A percentile compares a stretch with the other conserved stretches of the same genome.
phyloP scores from a whole-genome alignment of 2,113 vertebrate genomes.

The Ardeotis arabs region DNA sequence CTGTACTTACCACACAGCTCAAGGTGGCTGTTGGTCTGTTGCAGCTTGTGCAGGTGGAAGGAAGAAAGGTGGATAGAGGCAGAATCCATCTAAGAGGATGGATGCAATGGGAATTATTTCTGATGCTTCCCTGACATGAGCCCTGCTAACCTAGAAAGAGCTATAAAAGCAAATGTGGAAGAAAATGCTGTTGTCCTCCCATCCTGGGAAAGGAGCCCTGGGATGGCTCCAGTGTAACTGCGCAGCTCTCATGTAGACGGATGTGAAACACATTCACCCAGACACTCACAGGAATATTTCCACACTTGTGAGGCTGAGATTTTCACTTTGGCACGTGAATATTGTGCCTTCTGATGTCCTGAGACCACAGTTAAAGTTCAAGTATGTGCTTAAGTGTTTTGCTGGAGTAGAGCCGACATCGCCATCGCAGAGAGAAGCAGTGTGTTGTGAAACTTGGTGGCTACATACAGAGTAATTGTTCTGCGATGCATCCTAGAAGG shows the following conservation, averaged over 20 bases:
- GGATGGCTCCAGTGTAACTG: not conserved
- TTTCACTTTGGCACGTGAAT: not conserved
- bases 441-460: not conserved
- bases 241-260: not conserved
- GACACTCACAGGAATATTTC: not conserved
- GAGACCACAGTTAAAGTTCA: not conserved
- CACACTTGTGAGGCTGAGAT: not conserved
- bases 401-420: not conserved
- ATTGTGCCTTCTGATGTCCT: not conserved
- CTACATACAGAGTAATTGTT: not conserved
- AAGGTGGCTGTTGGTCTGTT: not conserved
- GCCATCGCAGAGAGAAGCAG: not conserved
- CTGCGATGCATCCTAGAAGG: not conserved
- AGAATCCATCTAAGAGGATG: not conserved
- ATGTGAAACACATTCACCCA: not conserved
- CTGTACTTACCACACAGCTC: not conserved
- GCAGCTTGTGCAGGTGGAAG: not conserved
- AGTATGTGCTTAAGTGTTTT: not conserved
- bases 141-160: not conserved
- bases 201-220: not conserved
- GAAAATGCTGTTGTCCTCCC: not conserved
- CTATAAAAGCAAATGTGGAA: not conserved
- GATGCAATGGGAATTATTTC: not conserved
- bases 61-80: not conserved
- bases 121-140: not conserved